Conservation (phyloP, 2,888 invertebrate species). For the Euproctis similis region DNA sequence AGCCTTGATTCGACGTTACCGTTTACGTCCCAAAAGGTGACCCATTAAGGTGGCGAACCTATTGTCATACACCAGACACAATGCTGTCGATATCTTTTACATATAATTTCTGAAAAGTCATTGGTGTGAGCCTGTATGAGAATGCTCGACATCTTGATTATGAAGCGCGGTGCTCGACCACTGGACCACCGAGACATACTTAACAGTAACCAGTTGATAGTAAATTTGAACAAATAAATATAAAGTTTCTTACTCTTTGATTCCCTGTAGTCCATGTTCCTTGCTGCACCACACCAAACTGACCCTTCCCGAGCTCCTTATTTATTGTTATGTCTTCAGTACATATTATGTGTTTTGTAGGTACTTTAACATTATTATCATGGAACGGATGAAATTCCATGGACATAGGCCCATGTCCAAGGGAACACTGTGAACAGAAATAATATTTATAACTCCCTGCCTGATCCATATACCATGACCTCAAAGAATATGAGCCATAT, state of each 20-base stretch:
- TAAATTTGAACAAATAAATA: constrained; percentile 6
- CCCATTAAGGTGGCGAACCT: no score
- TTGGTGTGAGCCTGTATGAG: no score
- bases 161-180: no score
- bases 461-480: no score
- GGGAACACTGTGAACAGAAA: constrained; percentile 25
- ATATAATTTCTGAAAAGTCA: no score
- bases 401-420: constrained; percentile 34
- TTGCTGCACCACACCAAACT: constrained; percentile 98
- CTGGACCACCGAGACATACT: neutral
- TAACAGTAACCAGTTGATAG: constrained; percentile 4
- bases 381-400: constrained; percentile 44
- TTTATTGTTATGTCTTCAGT: constrained; percentile 94
- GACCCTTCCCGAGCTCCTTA: constrained; percentile 96
- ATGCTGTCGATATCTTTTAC: no score
- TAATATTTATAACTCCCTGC: no score
- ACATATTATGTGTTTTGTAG: constrained; percentile 92
- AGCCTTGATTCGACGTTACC: no score
- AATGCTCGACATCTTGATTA: no score
- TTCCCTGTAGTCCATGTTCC: constrained; percentile 97
- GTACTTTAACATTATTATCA: constrained; percentile 74
- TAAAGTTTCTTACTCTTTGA: constrained; percentile 81
- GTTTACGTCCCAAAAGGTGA: no score
- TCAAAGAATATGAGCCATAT: no score
- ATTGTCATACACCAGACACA: no score